Conservation (phyloP, 2,888 invertebrate genomes). For the Agelastica alni region DNA sequence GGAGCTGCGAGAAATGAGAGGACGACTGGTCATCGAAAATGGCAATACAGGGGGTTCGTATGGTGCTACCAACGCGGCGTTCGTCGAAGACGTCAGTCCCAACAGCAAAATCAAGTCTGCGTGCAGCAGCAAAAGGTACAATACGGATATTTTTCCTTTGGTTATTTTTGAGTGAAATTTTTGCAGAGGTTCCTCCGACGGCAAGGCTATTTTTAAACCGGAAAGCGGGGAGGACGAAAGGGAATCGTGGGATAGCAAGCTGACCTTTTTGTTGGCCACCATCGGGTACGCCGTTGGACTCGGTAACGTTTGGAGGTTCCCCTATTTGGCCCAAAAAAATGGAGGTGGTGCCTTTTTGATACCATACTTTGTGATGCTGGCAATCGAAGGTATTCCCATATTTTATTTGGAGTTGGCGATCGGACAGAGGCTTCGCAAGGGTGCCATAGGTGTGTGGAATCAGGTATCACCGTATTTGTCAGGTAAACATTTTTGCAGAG, state of each 20-base stretch:
- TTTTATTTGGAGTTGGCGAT: constrained; percentile 95
- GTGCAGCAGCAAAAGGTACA: constrained; percentile 61
- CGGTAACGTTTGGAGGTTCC: constrained; percentile 95
- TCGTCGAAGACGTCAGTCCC: constrained; percentile 65
- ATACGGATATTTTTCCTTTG: too few species aligned
- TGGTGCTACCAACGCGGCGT: constrained; percentile 86
- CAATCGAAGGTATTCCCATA: constrained; percentile 93
- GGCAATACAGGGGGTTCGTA: constrained; percentile 66
- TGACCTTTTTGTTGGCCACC: constrained; percentile 91
- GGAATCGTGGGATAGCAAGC: constrained; percentile 91
- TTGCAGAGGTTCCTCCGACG: constrained; percentile 50
- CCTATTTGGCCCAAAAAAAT: constrained; percentile 92
- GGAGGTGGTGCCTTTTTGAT: constrained; percentile 97
- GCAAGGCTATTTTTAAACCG: constrained; percentile 66
- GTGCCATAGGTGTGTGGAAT: constrained; percentile 95
- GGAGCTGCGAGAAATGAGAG: constrained; percentile 84
- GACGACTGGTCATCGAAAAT: constrained; percentile 78
- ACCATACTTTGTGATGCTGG: constrained; percentile 94
- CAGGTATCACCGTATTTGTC: constrained; percentile 87
- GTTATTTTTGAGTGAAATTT: too few species aligned
- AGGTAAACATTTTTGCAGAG: constrained; percentile 48
- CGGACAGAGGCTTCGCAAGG: constrained; percentile 90
- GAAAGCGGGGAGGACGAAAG: constrained; percentile 65
- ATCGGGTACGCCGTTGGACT: constrained; percentile 89
- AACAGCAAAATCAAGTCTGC: constrained; percentile 56